A percentile compares a stretch with the other conserved stretches of the same genome.
phyloP scores from a whole-genome alignment of 2,797 vertebrate species.

The Tinamus major region DNA sequence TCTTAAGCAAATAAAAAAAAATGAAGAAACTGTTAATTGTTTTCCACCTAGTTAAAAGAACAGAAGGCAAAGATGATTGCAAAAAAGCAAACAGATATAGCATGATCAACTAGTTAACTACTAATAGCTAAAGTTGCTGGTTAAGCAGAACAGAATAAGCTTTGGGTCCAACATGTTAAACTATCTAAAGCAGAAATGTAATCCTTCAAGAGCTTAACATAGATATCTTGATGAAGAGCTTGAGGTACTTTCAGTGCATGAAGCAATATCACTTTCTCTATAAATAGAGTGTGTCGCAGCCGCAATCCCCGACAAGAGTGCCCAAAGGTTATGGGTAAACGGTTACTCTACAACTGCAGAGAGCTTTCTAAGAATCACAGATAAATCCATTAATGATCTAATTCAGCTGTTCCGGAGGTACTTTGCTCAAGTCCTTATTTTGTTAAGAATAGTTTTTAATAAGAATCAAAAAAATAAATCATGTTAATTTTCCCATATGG shows the following conservation, averaged over 20 bases:
- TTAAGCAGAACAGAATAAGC: neutral
- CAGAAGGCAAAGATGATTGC: neutral
- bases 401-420: neutral
- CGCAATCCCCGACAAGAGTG: too few species aligned
- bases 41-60: neutral
- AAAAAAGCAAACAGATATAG: neutral
- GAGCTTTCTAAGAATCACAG: neutral
- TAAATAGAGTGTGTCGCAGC: too few species aligned
- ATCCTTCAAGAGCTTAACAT: neutral
- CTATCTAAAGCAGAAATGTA: neutral
- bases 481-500: neutral
- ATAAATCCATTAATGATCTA: neutral
- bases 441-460: neutral
- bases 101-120: neutral
- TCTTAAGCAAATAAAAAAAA: neutral
- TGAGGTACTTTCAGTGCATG: neutral
- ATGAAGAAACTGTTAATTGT: neutral
- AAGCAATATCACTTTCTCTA: neutral
- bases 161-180: neutral
- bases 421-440: neutral
- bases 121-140: neutral
- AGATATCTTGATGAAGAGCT: neutral
- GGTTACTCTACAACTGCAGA: neutral
- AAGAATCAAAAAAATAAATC: accelerated
- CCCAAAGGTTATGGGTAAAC: neutral